Conservation (phyloP, 53 echinoderm and acorn worm genomes). For the Stichopus horrens region DNA sequence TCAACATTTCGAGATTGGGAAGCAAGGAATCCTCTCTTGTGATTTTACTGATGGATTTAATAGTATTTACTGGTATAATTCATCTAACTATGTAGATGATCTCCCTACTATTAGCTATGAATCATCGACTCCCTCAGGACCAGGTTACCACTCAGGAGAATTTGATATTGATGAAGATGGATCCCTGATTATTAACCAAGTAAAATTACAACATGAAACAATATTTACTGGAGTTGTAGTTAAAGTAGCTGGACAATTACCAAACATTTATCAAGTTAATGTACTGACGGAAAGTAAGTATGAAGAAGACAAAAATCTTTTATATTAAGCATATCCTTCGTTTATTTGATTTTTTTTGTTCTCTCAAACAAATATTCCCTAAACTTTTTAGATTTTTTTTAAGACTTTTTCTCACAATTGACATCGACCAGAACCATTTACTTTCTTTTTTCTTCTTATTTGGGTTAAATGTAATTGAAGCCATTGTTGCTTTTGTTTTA, state of each 20-base stretch:
- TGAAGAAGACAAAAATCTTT: too few species aligned
- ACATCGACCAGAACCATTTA: too few species aligned
- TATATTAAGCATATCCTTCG: too few species aligned
- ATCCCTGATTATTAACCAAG: neutral
- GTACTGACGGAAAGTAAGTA: neutral
- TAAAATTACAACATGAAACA: neutral
- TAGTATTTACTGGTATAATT: neutral
- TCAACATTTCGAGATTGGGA: neutral
- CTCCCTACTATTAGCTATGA: neutral
- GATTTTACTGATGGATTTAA: constrained; percentile 4
- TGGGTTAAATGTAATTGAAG: too few species aligned
- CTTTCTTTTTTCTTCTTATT: too few species aligned
- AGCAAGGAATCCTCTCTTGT: neutral
- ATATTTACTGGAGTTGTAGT: neutral
- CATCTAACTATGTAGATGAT: neutral
- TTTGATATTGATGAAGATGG: neutral
- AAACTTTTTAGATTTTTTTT: too few species aligned
- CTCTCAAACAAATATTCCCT: too few species aligned
- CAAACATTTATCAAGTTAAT: neutral
- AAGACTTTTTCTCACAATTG: too few species aligned
- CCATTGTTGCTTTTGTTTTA: too few species aligned
- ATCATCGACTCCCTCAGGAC: neutral
- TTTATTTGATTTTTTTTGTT: too few species aligned
- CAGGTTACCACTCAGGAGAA: neutral
- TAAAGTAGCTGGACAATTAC: neutral